phyloP scores from a whole-genome alignment of 92 coral and sea anemone genomes.

The Epizoanthus rinbou region DNA sequence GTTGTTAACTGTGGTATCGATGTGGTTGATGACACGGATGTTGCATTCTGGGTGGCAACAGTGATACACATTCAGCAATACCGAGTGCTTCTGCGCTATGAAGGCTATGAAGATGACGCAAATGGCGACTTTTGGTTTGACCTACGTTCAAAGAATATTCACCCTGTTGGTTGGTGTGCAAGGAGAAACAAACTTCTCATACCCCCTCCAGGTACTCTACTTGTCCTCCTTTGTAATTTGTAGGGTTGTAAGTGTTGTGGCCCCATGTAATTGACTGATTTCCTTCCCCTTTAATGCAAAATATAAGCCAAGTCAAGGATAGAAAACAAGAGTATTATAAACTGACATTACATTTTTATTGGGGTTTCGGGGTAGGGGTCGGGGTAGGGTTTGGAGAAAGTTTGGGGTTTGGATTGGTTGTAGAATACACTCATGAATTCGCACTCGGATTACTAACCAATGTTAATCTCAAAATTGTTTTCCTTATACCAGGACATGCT shows the following conservation, averaged over 20 bases:
- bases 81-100: conserved; percentile 93
- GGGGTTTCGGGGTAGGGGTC: background rate
- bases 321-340: background rate
- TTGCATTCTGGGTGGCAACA: conserved; percentile 99
- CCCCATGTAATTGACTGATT: too few species aligned
- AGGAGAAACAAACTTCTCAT: conserved; percentile 94
- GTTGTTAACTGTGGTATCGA: conserved; percentile 93
- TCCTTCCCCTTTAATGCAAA: background rate
- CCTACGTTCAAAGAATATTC: conserved; percentile 88
- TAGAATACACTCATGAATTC: background rate
- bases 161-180: conserved; percentile 99
- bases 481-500: conserved; percentile 68
- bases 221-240: background rate
- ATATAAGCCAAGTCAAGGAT: background rate
- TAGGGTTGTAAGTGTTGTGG: background rate
- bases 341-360: too few species aligned
- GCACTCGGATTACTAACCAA: too few species aligned
- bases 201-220: conserved; percentile 90
- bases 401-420: background rate
- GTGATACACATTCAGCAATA: conserved; percentile 90
- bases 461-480: too few species aligned
- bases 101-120: conserved; percentile 88
- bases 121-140: conserved; percentile 99
- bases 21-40: conserved; percentile 89
- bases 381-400: background rate